phyloP scores from a whole-genome alignment of 2,888 invertebrate species.

The Mythimna pallens region DNA sequence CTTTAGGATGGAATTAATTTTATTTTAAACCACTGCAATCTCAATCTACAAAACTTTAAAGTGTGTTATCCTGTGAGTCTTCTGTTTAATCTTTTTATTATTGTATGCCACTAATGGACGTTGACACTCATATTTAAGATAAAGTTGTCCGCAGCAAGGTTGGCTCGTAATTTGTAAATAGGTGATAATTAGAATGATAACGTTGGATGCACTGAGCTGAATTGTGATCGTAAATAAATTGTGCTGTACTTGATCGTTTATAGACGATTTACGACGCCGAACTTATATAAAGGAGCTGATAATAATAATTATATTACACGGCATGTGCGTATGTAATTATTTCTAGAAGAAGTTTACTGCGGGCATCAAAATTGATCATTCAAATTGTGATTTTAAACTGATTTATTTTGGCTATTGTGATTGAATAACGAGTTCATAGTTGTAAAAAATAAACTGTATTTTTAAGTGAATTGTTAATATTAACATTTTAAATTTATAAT shows the following conservation, averaged over 20 bases:
- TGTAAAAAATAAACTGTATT: too few relatives aligned
- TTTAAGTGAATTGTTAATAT: too few relatives aligned
- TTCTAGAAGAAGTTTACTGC: background rate
- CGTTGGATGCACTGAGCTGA: slow-evolving; percentile 40
- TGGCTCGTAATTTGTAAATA: slow-evolving; percentile 57
- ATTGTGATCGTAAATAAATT: slow-evolving; percentile 51
- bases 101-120: slow-evolving; percentile 36
- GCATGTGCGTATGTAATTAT: background rate
- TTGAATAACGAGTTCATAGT: background rate
- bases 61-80: background rate
- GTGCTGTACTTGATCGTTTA: slow-evolving; percentile 27
- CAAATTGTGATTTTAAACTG: background rate
- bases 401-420: background rate
- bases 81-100: slow-evolving; percentile 8
- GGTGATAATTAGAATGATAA: slow-evolving; percentile 60
- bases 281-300: slow-evolving; percentile 24
- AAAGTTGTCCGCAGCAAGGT: slow-evolving; percentile 57
- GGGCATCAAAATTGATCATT: background rate
- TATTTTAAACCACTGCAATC: background rate
- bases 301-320: slow-evolving; percentile 2
- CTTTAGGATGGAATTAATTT: background rate
- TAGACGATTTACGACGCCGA: slow-evolving; percentile 34
- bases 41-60: too few relatives aligned
- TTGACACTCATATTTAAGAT: slow-evolving; percentile 60
- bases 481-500: too few relatives aligned